These are phyloP conservation scores for Ennomos quercinarius DNA, from an alignment of 2,888 invertebrate genomes.

Conservation along the genomic window DNA sequence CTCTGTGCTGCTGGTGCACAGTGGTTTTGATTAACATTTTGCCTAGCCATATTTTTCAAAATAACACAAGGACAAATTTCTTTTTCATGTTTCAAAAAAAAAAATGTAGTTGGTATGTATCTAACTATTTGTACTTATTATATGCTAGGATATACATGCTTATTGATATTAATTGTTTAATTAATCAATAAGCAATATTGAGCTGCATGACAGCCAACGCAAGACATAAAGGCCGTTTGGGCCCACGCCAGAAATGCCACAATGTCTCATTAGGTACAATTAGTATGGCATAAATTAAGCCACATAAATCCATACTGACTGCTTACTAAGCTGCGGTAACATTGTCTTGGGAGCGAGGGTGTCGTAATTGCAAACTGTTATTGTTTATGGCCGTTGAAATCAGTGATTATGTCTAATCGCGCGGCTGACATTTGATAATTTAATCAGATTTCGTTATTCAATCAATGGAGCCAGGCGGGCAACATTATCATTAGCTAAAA, in stretches of 20 bases:
- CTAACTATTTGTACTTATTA: too few relatives aligned
- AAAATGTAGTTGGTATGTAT: too few relatives aligned
- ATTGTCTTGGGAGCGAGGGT: conserved; percentile 38
- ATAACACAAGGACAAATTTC: too few relatives aligned
- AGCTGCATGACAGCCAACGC: conserved; percentile 34
- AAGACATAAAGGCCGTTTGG: conserved; percentile 45
- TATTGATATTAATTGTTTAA: conserved; percentile 18
- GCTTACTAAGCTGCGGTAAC: conserved; percentile 13
- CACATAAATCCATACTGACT: conserved; percentile 42
- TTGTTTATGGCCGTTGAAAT: conserved; percentile 32
- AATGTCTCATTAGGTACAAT: conserved; percentile 75
- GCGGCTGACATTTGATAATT: conserved; percentile 36
- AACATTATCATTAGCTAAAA: conserved; percentile 18
- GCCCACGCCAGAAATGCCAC: conserved; percentile 64
- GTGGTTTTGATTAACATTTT: too few relatives aligned
- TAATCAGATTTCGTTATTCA: conserved; percentile 38
- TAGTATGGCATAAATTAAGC: conserved; percentile 75
- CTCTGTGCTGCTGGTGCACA: too few relatives aligned
- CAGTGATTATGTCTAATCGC: conserved; percentile 36
- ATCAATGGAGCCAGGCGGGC: conserved; percentile 28
- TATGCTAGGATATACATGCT: too few relatives aligned
- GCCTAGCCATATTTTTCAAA: too few relatives aligned
- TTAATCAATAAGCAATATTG: conserved; percentile 35
- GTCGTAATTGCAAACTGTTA: conserved; percentile 44
- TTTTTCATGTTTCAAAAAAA: too few relatives aligned